Evolutionary conservation across 2,797 vertebrate species (phyloP).

Genomic region (Delichon dasypus): DNA sequence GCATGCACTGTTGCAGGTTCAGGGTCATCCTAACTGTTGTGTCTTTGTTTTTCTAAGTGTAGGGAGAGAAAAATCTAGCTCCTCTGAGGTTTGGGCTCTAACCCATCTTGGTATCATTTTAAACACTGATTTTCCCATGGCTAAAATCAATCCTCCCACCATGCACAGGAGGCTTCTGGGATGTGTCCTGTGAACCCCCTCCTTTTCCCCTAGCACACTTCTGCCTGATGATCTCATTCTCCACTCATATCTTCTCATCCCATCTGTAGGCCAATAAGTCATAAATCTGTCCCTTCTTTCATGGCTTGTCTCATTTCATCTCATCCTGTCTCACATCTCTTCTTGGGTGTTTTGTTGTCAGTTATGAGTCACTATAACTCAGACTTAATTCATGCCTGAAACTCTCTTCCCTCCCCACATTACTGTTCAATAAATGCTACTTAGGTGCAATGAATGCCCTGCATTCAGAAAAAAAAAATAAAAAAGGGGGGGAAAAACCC

Average conservation of each 20-base stretch:
- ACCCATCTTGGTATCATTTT: background rate
- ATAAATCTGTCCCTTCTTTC: slow-evolving; percentile 42
- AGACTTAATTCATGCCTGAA: background rate
- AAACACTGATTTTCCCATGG: background rate
- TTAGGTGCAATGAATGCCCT: background rate
- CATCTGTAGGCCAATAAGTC: slow-evolving; percentile 24
- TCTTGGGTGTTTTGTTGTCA: slow-evolving; percentile 27
- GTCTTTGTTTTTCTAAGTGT: background rate
- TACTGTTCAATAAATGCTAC: background rate
- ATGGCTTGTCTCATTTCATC: slow-evolving; percentile 19
- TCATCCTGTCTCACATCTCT: slow-evolving; percentile 3
- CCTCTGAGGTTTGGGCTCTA: background rate
- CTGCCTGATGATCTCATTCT: slow-evolving; percentile 26
- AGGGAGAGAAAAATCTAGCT: background rate
- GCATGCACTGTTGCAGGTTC: background rate
- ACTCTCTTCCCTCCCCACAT: background rate
- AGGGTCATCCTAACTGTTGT: background rate
- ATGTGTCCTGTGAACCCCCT: background rate
- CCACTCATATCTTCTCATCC: slow-evolving; percentile 19
- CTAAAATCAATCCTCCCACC: slow-evolving; percentile 4
- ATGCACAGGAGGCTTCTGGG: background rate
- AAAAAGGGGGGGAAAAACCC: accelerated
- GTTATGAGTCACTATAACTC: slow-evolving; percentile 25
- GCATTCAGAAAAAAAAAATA: background rate
- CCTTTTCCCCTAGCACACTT: background rate